Base-by-base conservation (phyloP, 1,140 invertebrate genomes). In the Notospermus geniculatus region DNA sequence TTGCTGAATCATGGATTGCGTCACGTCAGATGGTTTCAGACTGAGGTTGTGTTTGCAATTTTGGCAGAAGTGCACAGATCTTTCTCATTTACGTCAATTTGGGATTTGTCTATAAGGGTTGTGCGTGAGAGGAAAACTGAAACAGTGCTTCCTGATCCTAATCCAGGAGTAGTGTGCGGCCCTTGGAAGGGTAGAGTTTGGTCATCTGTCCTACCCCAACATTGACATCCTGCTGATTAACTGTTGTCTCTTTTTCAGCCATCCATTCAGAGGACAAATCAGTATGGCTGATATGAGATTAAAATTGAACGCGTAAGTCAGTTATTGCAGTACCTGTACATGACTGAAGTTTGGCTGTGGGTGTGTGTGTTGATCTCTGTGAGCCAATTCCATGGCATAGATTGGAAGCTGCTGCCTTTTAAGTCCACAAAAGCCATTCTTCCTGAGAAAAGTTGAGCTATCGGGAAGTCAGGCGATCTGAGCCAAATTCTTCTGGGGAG, bases 211-310 rank as follows among this genome's bases (percentile, higher is more conserved):
- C 39, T 13, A 11, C 11, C 19, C 11, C 11, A 43, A 11, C 39
- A 19, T 11, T 19, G 39, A 13, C 39, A 13, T 43, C 19, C 11
- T 43, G 11, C 39, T 13, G 39, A 19, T 19, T n/a, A n/a, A n/a
- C n/a, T n/a, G n/a, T 43, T 53, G 32, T 45, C 56, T 57, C 54
- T 58, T 58, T 74, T 76, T 60, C 63, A 85, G 83, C 56, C 95
- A 98, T 85, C 93, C 93, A 45, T 95, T 91, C 83, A 88, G 90
- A 63, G 93, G 94, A 23, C 91, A 95, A 72, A 79, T 97, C 1
- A 95, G 91, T 36, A 90, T 98, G 4, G 87, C 90, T 53, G 96
- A 98, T 83, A 93, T 98, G 88, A 95, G 93, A 81, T 80, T 97
- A 2, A 87, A 91, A 71, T 85, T 96, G 53, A 88, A 91, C 15